These are phyloP conservation scores for Ceyx cyanopectus DNA, from an alignment of 2,113 vertebrate genomes.

Conservation along the genomic window DNA sequence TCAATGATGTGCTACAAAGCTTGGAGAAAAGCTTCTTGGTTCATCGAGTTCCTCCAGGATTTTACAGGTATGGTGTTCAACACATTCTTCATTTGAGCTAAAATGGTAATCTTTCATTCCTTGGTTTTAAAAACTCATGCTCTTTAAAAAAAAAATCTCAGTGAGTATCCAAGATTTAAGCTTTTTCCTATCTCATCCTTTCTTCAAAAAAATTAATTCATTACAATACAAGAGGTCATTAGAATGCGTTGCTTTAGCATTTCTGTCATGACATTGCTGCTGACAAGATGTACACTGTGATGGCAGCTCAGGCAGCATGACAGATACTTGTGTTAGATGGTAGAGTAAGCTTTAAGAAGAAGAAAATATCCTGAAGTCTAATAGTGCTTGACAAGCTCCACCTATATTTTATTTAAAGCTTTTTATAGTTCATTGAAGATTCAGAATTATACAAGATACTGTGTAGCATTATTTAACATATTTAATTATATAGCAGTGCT, in stretches of 20 bases:
- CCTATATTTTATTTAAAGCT: conserved; percentile 47
- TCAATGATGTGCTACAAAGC: conserved; percentile 90
- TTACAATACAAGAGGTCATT: neutral
- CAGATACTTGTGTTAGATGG: neutral
- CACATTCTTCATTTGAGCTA: accelerated
- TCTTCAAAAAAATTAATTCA: neutral
- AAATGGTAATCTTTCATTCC: accelerated
- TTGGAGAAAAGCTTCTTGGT: conserved; percentile 91
- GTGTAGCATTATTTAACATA: conserved; percentile 18
- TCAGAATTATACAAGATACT: neutral
- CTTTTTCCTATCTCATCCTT: neutral
- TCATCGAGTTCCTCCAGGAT: conserved; percentile 81
- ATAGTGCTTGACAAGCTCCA: conserved; percentile 15
- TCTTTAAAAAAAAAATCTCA: neutral
- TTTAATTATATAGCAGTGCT: neutral
- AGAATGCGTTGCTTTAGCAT: neutral
- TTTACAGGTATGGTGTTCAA: conserved; percentile 83
- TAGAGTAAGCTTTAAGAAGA: neutral
- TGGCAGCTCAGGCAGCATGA: conserved; percentile 5
- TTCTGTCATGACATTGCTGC: conserved; percentile 30
- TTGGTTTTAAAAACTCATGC: neutral
- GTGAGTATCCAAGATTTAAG: neutral
- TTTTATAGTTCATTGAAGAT: conserved; percentile 17
- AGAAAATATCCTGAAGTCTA: conserved; percentile 33
- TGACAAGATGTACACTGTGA: neutral